Conservation (phyloP, 2,797 vertebrate species). For the Chanos chanos region DNA sequence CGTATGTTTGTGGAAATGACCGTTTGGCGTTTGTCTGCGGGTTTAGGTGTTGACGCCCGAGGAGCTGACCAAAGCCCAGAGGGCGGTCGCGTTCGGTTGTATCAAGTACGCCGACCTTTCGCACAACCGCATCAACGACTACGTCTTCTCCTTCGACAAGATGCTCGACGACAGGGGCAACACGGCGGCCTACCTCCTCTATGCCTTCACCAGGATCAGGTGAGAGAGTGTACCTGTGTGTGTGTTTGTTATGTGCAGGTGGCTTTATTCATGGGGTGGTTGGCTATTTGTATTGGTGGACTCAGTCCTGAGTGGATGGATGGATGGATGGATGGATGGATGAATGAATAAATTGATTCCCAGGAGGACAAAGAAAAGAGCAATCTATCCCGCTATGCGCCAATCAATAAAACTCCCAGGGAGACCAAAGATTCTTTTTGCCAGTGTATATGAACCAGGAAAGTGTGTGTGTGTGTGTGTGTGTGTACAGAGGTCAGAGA, state of each 20-base stretch:
- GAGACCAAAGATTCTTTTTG: not conserved
- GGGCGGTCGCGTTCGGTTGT: slow-evolving; percentile 88
- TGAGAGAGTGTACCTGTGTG: slow-evolving; percentile 41
- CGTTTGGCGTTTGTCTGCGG: not conserved
- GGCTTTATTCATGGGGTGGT: not conserved
- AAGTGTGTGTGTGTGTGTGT: not conserved
- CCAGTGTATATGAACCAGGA: not conserved
- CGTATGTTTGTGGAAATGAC: not conserved
- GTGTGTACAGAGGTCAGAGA: not conserved
- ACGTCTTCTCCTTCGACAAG: slow-evolving; percentile 97
- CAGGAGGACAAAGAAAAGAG: slow-evolving; percentile 5
- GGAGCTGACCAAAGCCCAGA: slow-evolving; percentile 85
- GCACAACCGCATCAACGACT: slow-evolving; percentile 95
- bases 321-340: not conserved
- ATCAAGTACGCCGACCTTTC: slow-evolving; percentile 95
- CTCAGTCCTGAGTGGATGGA: not conserved
- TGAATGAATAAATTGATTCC: not conserved
- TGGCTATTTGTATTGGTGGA: no score
- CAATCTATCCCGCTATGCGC: slow-evolving; percentile 1
- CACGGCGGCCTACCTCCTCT: slow-evolving; percentile 93
- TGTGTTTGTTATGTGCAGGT: not conserved
- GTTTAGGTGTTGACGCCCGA: slow-evolving; percentile 84
- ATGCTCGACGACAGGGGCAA: slow-evolving; percentile 98
- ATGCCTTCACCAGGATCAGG: slow-evolving; percentile 96
- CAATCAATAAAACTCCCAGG: slow-evolving; percentile 15